Conservation (phyloP, 1,140 invertebrate species). For the Drosophila pseudoananassae region DNA sequence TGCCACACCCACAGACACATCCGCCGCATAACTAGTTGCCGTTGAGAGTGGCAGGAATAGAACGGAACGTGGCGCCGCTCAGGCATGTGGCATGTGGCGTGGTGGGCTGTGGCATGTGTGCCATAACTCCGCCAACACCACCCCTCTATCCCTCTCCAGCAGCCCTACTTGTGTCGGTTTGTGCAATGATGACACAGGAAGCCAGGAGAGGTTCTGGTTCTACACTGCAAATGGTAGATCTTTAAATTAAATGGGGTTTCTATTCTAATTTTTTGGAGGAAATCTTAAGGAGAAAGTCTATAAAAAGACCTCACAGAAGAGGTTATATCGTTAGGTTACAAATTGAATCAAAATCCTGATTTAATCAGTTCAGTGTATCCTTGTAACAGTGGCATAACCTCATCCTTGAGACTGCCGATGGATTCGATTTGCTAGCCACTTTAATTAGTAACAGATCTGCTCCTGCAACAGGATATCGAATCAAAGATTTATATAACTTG, state of each 20-base stretch:
- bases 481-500: constrained; percentile 39
- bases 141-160: not conserved
- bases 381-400: not conserved
- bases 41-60: constrained; percentile 45
- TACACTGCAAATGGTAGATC: constrained; percentile 31
- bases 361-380: not conserved
- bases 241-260: constrained; percentile 20
- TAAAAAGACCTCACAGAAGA: too few relatives aligned
- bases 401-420: not conserved
- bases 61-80: constrained; percentile 48
- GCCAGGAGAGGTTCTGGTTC: constrained; percentile 12
- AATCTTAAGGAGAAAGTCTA: too few relatives aligned
- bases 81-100: constrained; percentile 63
- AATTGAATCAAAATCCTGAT: too few relatives aligned
- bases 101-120: constrained; percentile 51
- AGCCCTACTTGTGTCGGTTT: constrained; percentile 27
- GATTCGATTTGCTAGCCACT: not conserved
- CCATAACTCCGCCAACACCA: constrained; percentile 42
- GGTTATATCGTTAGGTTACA: too few relatives aligned
- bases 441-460: constrained; percentile 3
- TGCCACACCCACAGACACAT: constrained; percentile 44
- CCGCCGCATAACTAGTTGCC: constrained; percentile 75
- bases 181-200: constrained; percentile 45
- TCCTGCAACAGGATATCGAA: constrained; percentile 21
- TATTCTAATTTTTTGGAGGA: constrained; percentile 13